A percentile compares a stretch with the other conserved stretches of the same genome.
Evolutionary conservation across 2,888 invertebrate species (phyloP).

Genomic region (Sphecodes monilicornis): DNA sequence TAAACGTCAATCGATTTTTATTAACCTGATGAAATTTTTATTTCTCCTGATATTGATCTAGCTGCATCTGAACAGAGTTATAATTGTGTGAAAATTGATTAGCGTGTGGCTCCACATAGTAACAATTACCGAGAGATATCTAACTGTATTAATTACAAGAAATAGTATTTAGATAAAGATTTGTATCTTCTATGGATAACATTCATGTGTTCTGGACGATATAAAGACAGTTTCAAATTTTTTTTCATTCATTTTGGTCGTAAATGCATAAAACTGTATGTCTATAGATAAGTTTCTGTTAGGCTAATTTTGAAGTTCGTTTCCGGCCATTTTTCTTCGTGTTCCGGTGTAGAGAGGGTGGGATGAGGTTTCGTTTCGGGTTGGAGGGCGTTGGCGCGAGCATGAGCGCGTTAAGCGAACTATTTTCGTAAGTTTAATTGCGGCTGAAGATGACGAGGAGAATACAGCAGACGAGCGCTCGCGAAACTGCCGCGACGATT

Average conservation of each 20-base stretch:
- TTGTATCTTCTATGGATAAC: background rate
- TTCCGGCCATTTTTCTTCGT: background rate
- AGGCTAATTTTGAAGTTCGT: background rate
- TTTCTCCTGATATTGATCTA: too few species aligned
- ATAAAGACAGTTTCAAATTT: too few species aligned
- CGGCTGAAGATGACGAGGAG: constrained; percentile 6
- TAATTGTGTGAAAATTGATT: too few species aligned
- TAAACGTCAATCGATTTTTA: too few species aligned
- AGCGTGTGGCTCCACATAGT: too few species aligned
- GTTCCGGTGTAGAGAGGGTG: background rate
- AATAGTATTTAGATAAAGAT: background rate
- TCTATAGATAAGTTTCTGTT: background rate
- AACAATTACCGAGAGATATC: too few species aligned
- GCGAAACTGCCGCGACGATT: constrained; percentile 8
- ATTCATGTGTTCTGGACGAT: too few species aligned
- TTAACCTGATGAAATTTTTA: too few species aligned
- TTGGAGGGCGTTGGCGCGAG: background rate
- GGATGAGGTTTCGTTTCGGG: background rate
- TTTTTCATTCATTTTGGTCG: background rate
- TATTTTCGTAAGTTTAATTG: constrained; percentile 24
- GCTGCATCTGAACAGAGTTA: too few species aligned
- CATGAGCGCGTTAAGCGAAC: constrained; percentile 9
- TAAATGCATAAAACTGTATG: background rate
- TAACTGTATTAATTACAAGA: too few species aligned
- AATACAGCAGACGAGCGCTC: background rate